These are phyloP conservation scores for Malaclemys terrapin DNA, from an alignment of 2,113 vertebrate species.

Conservation along the genomic window DNA sequence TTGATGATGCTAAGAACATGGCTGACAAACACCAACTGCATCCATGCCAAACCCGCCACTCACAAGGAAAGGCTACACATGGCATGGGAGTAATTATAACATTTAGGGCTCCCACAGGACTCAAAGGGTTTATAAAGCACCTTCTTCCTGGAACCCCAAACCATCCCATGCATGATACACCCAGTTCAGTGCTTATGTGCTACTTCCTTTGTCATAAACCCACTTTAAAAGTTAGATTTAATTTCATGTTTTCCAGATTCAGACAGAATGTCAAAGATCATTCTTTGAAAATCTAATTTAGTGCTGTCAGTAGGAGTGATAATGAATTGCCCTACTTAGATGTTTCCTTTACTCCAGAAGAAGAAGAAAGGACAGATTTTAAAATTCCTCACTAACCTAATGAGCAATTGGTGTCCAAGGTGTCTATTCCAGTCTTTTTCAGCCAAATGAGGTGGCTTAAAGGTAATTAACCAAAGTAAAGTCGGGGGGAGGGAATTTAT, in stretches of 20 bases:
- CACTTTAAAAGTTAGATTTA: not conserved
- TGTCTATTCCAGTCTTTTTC: constrained; percentile 13
- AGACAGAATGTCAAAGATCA: not conserved
- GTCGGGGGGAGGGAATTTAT: not conserved
- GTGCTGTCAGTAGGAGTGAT: constrained; percentile 13
- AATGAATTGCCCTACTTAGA: constrained; percentile 38
- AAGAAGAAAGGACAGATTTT: constrained; percentile 33
- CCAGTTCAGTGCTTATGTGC: not conserved
- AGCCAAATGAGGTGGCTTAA: not conserved
- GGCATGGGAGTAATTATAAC: not conserved
- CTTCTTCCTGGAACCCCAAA: not conserved
- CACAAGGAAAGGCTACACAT: not conserved
- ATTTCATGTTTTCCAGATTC: not conserved
- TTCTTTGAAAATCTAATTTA: not conserved
- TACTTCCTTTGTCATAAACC: not conserved
- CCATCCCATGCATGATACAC: too few relatives aligned
- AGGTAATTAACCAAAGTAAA: constrained; percentile 10
- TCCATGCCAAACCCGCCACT: not conserved
- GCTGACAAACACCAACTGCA: not conserved
- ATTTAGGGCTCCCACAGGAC: not conserved
- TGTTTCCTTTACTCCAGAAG: not conserved
- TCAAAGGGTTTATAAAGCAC: not conserved
- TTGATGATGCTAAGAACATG: not conserved
- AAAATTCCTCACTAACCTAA: not conserved
- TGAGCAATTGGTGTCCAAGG: not conserved